phyloP scores from a whole-genome alignment of 2,113 vertebrate genomes.

The Psilopogon haemacephalus region DNA sequence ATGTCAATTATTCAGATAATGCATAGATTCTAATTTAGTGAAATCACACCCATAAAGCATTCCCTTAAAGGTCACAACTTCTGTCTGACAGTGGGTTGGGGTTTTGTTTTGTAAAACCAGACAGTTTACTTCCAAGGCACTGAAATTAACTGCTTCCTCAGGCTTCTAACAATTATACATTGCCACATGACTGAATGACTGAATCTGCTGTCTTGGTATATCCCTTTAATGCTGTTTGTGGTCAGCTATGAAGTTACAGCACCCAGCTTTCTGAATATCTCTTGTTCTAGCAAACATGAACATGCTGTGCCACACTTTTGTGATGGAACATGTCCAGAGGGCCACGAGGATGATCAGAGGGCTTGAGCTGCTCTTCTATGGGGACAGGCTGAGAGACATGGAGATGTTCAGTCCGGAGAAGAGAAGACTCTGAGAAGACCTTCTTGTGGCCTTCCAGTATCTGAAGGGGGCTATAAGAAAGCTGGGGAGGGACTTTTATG shows the following conservation, averaged over 20 bases:
- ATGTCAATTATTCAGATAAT: neutral
- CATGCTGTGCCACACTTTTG: neutral
- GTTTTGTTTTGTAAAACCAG: neutral
- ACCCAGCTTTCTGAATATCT: neutral
- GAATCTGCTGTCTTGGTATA: neutral
- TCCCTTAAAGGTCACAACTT: neutral
- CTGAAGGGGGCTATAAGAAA: too few species aligned
- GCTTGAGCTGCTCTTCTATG: too few species aligned
- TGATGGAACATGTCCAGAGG: neutral
- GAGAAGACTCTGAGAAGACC: too few species aligned
- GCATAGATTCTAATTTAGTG: neutral
- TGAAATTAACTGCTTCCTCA: neutral
- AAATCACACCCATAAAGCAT: neutral
- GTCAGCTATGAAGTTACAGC: neutral
- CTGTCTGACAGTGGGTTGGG: neutral
- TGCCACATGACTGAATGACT: neutral
- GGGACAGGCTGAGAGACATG: too few species aligned
- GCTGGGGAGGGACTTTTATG: too few species aligned
- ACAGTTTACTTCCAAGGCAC: constrained; percentile 18
- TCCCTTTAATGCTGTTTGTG: neutral
- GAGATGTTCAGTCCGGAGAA: too few species aligned
- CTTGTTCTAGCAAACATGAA: neutral
- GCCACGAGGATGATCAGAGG: too few species aligned
- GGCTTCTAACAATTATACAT: neutral
- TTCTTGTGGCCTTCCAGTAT: too few species aligned